phyloP scores from a whole-genome alignment of 92 coral and sea anemone genomes.

The Isaurus tuberculatus region DNA sequence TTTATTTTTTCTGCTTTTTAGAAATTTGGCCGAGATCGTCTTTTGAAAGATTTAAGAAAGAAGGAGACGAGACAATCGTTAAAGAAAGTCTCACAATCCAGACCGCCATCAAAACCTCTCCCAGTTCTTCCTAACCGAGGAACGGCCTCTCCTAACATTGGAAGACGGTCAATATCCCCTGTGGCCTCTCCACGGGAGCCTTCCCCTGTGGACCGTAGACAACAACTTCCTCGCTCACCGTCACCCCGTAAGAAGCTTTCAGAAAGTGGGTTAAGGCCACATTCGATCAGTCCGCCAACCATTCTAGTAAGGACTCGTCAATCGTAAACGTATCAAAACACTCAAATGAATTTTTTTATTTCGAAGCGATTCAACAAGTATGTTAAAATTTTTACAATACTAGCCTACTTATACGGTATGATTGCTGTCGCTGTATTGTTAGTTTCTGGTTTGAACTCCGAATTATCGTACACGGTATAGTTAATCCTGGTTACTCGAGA shows the following conservation, averaged over 20 bases:
- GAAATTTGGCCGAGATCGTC: constrained; percentile 70
- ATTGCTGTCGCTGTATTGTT: too few relatives aligned
- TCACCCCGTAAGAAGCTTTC: constrained; percentile 13
- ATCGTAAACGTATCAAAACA: not conserved
- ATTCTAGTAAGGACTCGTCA: constrained; percentile 1
- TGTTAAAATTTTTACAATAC: too few relatives aligned
- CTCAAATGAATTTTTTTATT: not conserved
- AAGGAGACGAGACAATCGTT: constrained; percentile 87
- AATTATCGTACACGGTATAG: too few relatives aligned
- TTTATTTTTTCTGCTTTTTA: constrained; percentile 9
- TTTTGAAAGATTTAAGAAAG: constrained; percentile 82
- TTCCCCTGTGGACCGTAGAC: constrained; percentile 4
- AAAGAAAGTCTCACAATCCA: constrained; percentile 62
- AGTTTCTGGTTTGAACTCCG: too few relatives aligned
- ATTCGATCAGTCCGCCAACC: constrained; percentile 33
- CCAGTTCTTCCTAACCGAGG: constrained; percentile 62
- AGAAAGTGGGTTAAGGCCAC: constrained; percentile 4
- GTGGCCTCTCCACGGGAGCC: not conserved
- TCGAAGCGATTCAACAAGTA: too few relatives aligned
- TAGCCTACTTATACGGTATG: too few relatives aligned
- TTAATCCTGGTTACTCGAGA: too few relatives aligned
- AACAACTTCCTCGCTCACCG: not conserved
- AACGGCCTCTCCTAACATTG: constrained; percentile 45
- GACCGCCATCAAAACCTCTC: constrained; percentile 61
- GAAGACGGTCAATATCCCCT: constrained; percentile 30